A percentile compares a stretch with the other conserved stretches of the same genome.
phyloP scores from a whole-genome alignment of 2,113 vertebrate species.

The Archilochus colubris region DNA sequence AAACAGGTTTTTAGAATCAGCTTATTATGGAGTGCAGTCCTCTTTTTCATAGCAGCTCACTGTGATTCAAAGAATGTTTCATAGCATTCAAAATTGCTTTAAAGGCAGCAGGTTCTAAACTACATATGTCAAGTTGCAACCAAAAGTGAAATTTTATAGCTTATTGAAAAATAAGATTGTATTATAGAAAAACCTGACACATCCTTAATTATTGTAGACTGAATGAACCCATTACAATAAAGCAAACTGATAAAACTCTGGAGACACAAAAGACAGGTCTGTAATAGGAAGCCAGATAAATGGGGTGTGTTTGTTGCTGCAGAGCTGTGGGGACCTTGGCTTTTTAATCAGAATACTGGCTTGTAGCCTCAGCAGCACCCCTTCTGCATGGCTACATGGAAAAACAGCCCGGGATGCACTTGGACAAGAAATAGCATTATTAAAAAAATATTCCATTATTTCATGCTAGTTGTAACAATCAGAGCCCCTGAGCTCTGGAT shows the following conservation, averaged over 20 bases:
- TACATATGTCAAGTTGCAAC: background rate
- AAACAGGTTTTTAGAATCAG: constrained; percentile 22
- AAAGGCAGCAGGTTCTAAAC: constrained; percentile 34
- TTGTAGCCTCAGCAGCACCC: background rate
- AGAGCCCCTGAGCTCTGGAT: background rate
- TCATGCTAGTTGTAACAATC: background rate
- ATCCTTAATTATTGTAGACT: constrained; percentile 26
- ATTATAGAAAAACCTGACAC: constrained; percentile 5
- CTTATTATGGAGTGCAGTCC: background rate
- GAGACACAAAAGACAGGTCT: background rate
- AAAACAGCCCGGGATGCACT: background rate
- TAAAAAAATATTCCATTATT: background rate
- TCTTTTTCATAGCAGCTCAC: constrained; percentile 22
- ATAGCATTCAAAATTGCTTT: constrained; percentile 46
- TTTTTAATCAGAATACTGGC: constrained; percentile 14
- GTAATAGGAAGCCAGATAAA: background rate
- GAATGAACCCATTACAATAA: constrained; percentile 10
- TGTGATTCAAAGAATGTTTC: constrained; percentile 53
- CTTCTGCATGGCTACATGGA: background rate
- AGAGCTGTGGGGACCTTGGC: background rate
- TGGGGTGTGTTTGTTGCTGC: fast-evolving
- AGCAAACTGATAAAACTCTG: background rate
- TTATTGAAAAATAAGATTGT: background rate
- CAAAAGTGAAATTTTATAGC: constrained; percentile 35
- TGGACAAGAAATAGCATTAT: background rate